Base-by-base conservation (phyloP, 2,888 invertebrate genomes). In the Gibbula magus region DNA sequence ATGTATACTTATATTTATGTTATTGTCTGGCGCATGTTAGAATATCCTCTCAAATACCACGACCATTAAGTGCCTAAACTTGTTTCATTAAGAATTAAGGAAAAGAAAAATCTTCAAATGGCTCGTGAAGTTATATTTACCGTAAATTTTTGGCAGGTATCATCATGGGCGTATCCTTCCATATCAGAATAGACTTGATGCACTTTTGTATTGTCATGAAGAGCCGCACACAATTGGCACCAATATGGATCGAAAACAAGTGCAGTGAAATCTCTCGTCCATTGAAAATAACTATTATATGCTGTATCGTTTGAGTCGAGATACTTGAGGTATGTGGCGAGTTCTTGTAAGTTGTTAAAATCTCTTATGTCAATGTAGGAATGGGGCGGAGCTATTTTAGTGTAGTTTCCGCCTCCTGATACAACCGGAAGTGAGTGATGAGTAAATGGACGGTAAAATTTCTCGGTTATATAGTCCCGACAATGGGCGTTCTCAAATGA, bases 391-490 rank as follows among this genome's bases (percentile, higher is more conserved):
- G 56, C 78, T 18, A 74, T 25, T 20, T 56, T 22, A 32, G n/a
- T 73, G 54, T 78, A 78, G 32, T 78, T 25, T 10, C 39, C 56
- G n/a, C 78, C 74, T 18, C 78, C 70, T 0, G 54, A 20, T 7
- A 78, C 78, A 4, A 78, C 35, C 8, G 78, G 78, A 25, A 78
- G 29, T 25, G 51, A 32, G 2, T 54, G 20, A 10, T 35, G 29
- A 0, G 4, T 53, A 8, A 45, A 25, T 0, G 35, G n/a, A 16
- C 22, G 13, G 18, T 25, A 54, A 74, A 73, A 78, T 22, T 78
- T 78, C 35, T 78, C 78, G 20, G 78, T 78, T 18, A 78, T 35
- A 22, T 78, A 78, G 20, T 78, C 78, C 13, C 73, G 39, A 32
- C 78, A 78, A 16, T 54, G 22, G 1, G 73, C 53, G 20, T 74